A percentile compares a stretch with the other conserved stretches of the same genome.
Conservation (phyloP, 2,888 invertebrate genomes). For the Euplagia quadripunctaria region DNA sequence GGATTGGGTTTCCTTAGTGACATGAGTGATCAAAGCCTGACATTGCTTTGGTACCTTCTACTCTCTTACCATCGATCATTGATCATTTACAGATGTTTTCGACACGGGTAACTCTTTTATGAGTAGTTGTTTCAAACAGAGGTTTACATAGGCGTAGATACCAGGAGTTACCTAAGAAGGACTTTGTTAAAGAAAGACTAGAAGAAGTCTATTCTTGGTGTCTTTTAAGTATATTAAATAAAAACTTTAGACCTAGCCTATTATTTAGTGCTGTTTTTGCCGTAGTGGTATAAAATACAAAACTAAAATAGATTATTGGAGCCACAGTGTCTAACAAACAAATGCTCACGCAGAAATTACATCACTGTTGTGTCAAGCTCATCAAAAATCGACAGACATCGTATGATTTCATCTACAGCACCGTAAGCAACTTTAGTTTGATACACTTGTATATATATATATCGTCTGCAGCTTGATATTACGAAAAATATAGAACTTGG, state of each 20-base stretch:
- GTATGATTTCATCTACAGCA: constrained; percentile 43
- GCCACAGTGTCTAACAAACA: constrained; percentile 47
- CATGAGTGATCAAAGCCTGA: too few relatives aligned
- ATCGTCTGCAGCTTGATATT: neutral
- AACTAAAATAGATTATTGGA: constrained; percentile 25
- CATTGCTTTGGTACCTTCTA: too few relatives aligned
- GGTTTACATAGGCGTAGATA: too few relatives aligned
- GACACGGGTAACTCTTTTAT: neutral
- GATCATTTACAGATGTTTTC: too few relatives aligned
- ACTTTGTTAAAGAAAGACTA: too few relatives aligned
- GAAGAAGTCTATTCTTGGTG: too few relatives aligned
- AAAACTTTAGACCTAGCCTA: neutral
- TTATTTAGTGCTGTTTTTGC: constrained; percentile 5
- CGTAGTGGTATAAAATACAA: constrained; percentile 19
- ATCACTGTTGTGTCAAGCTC: constrained; percentile 39
- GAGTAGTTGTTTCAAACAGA: too few relatives aligned
- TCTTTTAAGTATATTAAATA: too few relatives aligned
- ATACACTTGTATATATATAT: constrained; percentile 7
- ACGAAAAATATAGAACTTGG: neutral
- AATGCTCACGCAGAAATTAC: constrained; percentile 46
- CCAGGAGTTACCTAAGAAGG: too few relatives aligned
- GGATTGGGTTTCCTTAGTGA: too few relatives aligned
- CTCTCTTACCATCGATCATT: too few relatives aligned
- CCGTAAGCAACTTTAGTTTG: constrained; percentile 33
- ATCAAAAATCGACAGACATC: constrained; percentile 34